Base-by-base conservation (phyloP, 2,113 vertebrate genomes). In the Syngnathus floridae region DNA sequence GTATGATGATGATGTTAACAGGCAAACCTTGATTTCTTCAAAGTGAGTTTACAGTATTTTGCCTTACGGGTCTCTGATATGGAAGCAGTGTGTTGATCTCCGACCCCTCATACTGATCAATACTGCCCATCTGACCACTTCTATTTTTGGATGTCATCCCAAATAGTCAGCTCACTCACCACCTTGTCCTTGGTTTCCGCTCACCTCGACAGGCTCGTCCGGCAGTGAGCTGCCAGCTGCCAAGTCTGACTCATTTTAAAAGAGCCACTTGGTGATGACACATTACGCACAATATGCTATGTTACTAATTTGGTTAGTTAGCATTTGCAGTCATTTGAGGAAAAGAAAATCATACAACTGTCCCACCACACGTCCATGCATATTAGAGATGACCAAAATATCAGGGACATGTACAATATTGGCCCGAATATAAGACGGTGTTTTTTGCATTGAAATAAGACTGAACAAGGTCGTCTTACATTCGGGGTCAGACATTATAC, bases 111-210 rank as follows among this genome's bases (percentile, higher is more conserved):
- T 57, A 72, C 78, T 76, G 78, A 79, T 88, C 87, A 66, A 82
- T 86, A 65, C 73, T 65, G 72, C 62, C 83, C 69, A 74, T 51
- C 70, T 80, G 84, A 87, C 83, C 69, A 54, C 64, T 79, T 84
- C 87, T 85, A 88, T 86, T 88, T 67, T 78, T 72, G 78, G 76
- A 60, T 67, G 10, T 56, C 45, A 43, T 67, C 72, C 77, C 83
- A n/a, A n/a, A n/a, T n/a, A 67, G 79, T 82, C 82, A 80, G 81
- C 73, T 75, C 66, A 69, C 65, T 55, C 65, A 64, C 77, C 52
- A 62, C 69, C 61, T 26, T 51, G 41, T 52, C 71, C 68, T 73
- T 54, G 59, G 55, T 58, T 77, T 84, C 85, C 77, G 67, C 51
- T 78, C 21, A 43, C 71, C 74, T 82, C 43, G 22, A 68, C 45